These are phyloP conservation scores for Parasteatoda tepidariorum DNA, from an alignment of 1,140 invertebrate species.

Conservation along the genomic window DNA sequence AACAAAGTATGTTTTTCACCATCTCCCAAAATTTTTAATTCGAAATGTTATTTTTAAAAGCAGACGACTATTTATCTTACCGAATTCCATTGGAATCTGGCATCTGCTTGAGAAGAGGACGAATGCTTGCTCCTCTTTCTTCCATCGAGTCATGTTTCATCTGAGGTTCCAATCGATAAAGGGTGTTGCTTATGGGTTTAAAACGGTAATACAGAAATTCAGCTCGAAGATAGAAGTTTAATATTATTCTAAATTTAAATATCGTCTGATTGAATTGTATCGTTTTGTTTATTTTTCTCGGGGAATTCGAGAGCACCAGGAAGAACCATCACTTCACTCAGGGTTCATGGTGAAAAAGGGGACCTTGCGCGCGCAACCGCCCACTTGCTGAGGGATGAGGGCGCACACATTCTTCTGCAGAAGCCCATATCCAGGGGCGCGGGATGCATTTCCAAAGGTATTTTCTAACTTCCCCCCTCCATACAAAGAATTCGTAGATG, in stretches of 20 bases:
- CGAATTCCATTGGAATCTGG: conserved; percentile 1
- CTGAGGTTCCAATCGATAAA: conserved; percentile 5
- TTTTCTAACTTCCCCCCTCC: too few relatives aligned
- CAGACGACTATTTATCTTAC: conserved; percentile 2
- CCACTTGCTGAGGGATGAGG: background rate
- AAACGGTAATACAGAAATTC: background rate
- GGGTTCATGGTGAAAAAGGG: background rate
- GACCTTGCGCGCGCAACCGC: conserved; percentile 26
- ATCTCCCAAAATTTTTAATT: background rate
- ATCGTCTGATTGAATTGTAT: background rate
- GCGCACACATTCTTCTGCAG: conserved; percentile 10
- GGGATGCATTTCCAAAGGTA: background rate
- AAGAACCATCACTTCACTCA: too few relatives aligned
- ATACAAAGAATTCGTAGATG: too few relatives aligned
- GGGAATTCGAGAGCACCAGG: too few relatives aligned
- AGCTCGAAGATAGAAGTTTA: background rate
- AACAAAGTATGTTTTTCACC: background rate
- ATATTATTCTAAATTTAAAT: background rate
- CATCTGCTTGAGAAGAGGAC: background rate
- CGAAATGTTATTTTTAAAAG: background rate
- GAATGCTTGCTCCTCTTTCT: background rate
- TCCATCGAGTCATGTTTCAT: background rate
- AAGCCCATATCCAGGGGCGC: conserved; percentile 12
- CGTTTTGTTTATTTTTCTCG: background rate
- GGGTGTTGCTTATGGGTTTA: background rate